A percentile compares a stretch with the other conserved stretches of the same genome.
These are phyloP conservation scores for Rhinoraja longicauda DNA, from an alignment of 2,797 vertebrate species.

Conservation along the genomic window DNA sequence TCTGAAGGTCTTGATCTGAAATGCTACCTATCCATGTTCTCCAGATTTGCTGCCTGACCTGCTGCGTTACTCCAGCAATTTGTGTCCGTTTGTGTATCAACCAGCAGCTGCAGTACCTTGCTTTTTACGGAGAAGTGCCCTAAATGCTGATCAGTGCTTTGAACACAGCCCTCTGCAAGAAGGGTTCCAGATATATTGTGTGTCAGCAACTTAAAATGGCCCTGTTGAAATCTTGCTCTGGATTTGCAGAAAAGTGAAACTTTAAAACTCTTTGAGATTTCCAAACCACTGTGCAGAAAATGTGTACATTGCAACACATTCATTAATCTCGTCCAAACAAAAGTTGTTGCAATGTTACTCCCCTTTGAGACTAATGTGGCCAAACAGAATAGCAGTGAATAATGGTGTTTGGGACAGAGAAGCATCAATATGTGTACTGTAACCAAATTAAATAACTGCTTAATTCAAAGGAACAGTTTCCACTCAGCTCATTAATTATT, in stretches of 20 bases:
- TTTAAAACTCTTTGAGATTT: neutral
- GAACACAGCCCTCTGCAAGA: neutral
- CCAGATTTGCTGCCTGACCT: no score
- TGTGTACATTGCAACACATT: neutral
- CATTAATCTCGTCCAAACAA: neutral
- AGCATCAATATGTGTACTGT: neutral
- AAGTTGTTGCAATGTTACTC: neutral
- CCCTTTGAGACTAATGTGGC: neutral
- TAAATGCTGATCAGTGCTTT: neutral
- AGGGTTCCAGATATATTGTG: neutral
- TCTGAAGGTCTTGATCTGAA: no score
- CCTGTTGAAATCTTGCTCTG: neutral
- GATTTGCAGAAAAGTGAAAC: neutral
- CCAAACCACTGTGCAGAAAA: neutral
- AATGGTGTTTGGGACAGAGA: neutral
- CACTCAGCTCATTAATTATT: slow-evolving; percentile 10
- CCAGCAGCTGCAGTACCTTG: no score
- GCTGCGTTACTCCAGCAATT: no score
- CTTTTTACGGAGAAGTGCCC: neutral
- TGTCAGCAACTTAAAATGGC: neutral
- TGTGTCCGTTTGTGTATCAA: no score
- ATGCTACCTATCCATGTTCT: no score
- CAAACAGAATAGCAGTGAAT: neutral
- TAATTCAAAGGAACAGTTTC: neutral
- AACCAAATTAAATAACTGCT: neutral